These are phyloP conservation scores for Dissostichus mawsoni DNA, from an alignment of 2,113 vertebrate species.

Conservation along the genomic window DNA sequence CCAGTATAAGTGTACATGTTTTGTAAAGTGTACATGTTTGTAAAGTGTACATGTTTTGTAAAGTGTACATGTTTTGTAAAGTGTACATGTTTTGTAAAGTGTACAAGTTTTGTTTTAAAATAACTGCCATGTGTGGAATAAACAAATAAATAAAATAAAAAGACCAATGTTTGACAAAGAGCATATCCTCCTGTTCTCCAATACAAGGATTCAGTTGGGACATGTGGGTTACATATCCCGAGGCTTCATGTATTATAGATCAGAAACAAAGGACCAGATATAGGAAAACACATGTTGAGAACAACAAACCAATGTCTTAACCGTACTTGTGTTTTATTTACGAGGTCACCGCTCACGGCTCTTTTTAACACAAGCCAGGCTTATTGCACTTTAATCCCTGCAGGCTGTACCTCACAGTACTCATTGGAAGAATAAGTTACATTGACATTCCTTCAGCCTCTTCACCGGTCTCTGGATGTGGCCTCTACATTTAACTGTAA, in stretches of 20 bases:
- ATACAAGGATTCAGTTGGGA: constrained; percentile 6
- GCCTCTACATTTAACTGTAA: constrained; percentile 26
- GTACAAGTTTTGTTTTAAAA: too few relatives aligned
- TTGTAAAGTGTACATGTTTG: too few relatives aligned
- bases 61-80: too few relatives aligned
- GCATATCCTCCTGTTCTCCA: neutral
- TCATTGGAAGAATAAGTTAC: constrained; percentile 1
- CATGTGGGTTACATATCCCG: neutral
- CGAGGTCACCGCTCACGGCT: constrained; percentile 36
- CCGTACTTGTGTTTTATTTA: neutral
- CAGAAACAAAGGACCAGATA: neutral
- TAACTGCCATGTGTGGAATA: too few relatives aligned
- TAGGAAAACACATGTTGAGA: neutral
- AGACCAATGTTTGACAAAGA: too few relatives aligned
- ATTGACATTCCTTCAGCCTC: neutral
- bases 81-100: too few relatives aligned
- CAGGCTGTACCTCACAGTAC: constrained; percentile 7
- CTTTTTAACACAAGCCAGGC: constrained; percentile 17
- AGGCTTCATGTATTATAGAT: neutral
- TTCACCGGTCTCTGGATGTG: constrained; percentile 12
- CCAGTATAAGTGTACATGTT: too few relatives aligned
- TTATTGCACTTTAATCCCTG: constrained; percentile 19
- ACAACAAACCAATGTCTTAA: neutral
- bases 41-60: too few relatives aligned
- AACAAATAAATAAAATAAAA: too few relatives aligned